Percentiles rank a stretch among this genome's conserved stretches.
phyloP scores from a whole-genome alignment of 2,888 invertebrate species.

The Siphonodentalium dalli region DNA sequence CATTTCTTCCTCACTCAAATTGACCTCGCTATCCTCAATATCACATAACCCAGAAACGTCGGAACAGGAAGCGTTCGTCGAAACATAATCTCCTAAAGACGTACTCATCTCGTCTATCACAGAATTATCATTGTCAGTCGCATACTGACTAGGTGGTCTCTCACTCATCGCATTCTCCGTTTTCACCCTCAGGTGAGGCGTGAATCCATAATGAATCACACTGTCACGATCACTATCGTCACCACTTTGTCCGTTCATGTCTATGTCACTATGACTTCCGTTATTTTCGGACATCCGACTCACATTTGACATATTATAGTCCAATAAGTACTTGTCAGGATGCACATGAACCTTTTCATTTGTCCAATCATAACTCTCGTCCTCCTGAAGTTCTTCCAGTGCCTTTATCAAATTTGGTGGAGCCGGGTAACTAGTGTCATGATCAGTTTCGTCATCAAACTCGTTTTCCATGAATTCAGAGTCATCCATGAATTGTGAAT shows the following conservation, averaged over 20 bases:
- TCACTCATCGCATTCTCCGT: constrained; percentile 31
- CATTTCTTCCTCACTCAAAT: constrained; percentile 53
- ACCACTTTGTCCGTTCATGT: constrained; percentile 25
- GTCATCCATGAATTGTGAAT: constrained; percentile 64
- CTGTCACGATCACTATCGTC: constrained; percentile 46
- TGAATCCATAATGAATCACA: constrained; percentile 57
- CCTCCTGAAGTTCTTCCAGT: constrained; percentile 52
- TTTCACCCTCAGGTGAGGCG: constrained; percentile 34
- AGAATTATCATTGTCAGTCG: too few relatives aligned
- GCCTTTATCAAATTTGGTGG: constrained; percentile 66
- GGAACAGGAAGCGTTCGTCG: constrained; percentile 77
- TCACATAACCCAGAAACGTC: constrained; percentile 90
- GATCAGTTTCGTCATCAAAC: constrained; percentile 58
- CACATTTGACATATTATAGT: constrained; percentile 7
- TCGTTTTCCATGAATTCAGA: constrained; percentile 74
- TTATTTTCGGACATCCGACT: neutral
- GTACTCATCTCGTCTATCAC: constrained; percentile 75
- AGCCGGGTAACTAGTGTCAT: constrained; percentile 66
- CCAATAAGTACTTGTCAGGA: too few relatives aligned
- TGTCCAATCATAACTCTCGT: constrained; percentile 46
- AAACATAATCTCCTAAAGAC: constrained; percentile 69
- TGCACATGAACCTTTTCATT: constrained; percentile 76
- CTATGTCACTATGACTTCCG: constrained; percentile 18
- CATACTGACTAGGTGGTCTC: constrained; percentile 74
- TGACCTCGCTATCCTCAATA: constrained; percentile 74